Evolutionary conservation across 1,140 invertebrate species (phyloP).

Genomic region (Tribolium madens): DNA sequence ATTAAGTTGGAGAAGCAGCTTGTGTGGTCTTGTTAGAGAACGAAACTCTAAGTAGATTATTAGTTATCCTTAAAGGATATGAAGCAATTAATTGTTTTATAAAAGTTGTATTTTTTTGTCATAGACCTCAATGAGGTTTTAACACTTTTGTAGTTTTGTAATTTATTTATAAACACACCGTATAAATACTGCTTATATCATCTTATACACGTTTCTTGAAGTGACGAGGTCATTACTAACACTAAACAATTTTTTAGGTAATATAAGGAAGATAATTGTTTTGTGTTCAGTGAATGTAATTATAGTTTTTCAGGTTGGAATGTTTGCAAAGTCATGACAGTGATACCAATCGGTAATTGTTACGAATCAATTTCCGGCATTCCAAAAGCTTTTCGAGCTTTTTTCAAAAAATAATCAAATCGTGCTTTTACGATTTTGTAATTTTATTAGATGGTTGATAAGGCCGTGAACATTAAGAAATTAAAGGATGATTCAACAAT

Average conservation of each 20-base stretch:
- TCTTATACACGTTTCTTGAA: background rate
- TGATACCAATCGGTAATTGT: background rate
- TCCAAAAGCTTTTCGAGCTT: background rate
- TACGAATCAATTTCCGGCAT: constrained; percentile 1
- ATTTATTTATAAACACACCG: background rate
- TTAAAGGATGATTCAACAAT: constrained; percentile 27
- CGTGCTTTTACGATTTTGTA: background rate
- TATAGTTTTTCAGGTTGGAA: constrained; percentile 9
- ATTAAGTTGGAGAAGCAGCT: too few relatives aligned
- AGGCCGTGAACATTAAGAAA: constrained; percentile 10
- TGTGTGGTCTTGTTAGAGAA: too few relatives aligned
- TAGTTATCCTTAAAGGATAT: background rate
- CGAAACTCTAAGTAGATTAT: too few relatives aligned
- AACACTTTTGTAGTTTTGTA: background rate
- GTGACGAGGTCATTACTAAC: background rate
- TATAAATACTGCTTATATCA: background rate
- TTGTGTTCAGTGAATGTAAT: background rate
- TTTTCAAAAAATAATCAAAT: background rate
- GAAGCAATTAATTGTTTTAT: background rate
- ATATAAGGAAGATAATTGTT: constrained; percentile 15
- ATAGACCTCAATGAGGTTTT: background rate
- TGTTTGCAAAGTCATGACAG: background rate
- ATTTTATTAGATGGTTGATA: constrained; percentile 11
- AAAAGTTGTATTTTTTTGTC: background rate
- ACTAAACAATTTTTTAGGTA: background rate